Percentiles rank a stretch among this genome's conserved stretches.
Evolutionary conservation across 2,113 vertebrate genomes (phyloP).

Genomic region (Azemiops feae): DNA sequence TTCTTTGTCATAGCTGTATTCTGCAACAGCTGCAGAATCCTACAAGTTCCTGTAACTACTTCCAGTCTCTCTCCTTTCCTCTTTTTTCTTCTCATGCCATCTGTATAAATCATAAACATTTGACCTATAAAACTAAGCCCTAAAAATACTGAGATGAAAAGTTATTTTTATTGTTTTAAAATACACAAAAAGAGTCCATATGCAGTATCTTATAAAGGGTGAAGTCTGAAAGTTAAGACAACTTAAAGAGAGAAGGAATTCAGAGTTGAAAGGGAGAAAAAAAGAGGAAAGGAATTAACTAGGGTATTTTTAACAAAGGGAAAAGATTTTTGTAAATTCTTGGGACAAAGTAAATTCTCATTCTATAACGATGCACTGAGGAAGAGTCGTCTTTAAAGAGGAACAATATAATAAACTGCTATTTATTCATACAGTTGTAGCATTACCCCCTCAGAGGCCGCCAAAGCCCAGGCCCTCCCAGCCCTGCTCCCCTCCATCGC

Average conservation of each 20-base stretch:
- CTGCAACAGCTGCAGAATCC: too few relatives aligned
- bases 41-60: too few relatives aligned
- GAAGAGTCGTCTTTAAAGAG: background rate
- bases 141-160: too few relatives aligned
- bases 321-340: background rate
- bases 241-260: background rate
- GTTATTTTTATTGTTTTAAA: too few relatives aligned
- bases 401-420: background rate
- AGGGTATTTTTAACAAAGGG: background rate
- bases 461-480: too few relatives aligned
- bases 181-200: background rate
- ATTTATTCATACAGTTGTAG: background rate
- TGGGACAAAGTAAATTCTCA: background rate
- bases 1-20: too few relatives aligned
- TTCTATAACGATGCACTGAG: background rate
- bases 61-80: too few relatives aligned
- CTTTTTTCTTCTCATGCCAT: too few relatives aligned
- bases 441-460: too few relatives aligned
- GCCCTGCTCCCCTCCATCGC: too few relatives aligned
- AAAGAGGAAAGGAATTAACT: background rate
- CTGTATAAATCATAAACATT: too few relatives aligned
- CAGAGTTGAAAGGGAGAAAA: background rate
- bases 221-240: background rate
- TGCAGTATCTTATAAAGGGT: background rate
- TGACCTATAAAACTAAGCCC: too few relatives aligned